These are phyloP conservation scores for Hozukius guyotensis DNA, from an alignment of 2,797 vertebrate genomes.

Conservation along the genomic window DNA sequence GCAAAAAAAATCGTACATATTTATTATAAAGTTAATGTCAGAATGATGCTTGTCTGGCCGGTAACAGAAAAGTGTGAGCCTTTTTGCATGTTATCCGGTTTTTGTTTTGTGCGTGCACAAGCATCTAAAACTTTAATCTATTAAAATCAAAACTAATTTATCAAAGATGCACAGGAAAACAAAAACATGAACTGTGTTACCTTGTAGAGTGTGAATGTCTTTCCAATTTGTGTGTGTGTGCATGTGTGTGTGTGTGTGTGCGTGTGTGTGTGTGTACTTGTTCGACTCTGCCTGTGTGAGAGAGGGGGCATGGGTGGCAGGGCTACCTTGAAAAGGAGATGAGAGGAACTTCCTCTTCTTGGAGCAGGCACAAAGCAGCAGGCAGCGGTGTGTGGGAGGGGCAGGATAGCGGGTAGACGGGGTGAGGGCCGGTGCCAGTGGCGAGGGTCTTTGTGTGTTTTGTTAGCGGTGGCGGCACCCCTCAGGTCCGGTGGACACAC, in stretches of 20 bases:
- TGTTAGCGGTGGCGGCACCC: constrained; percentile 71
- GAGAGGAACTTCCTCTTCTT: constrained; percentile 79
- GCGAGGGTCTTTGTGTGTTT: constrained; percentile 74
- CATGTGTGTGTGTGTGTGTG: constrained; percentile 19
- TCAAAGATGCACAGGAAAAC: neutral
- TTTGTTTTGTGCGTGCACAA: neutral
- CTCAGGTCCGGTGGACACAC: constrained; percentile 77
- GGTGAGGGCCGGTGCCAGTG: constrained; percentile 69
- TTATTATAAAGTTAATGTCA: neutral
- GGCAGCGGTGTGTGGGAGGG: constrained; percentile 41
- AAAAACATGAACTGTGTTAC: constrained; percentile 13
- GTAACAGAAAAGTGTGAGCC: neutral
- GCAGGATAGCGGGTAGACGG: constrained; percentile 64
- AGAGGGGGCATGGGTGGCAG: constrained; percentile 56
- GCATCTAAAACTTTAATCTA: neutral
- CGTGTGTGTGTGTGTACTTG: constrained; percentile 5
- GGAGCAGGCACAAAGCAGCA: constrained; percentile 73
- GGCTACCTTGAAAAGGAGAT: constrained; percentile 72
- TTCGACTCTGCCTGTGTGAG: constrained; percentile 39
- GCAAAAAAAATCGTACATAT: neutral
- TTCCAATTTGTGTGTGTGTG: constrained; percentile 7
- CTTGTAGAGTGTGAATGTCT: neutral
- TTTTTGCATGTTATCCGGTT: too few species aligned
- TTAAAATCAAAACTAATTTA: neutral
- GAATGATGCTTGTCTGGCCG: neutral